Evolutionary conservation across 1,140 invertebrate species (phyloP).

Genomic region (Stegodyphus mimosarum): DNA sequence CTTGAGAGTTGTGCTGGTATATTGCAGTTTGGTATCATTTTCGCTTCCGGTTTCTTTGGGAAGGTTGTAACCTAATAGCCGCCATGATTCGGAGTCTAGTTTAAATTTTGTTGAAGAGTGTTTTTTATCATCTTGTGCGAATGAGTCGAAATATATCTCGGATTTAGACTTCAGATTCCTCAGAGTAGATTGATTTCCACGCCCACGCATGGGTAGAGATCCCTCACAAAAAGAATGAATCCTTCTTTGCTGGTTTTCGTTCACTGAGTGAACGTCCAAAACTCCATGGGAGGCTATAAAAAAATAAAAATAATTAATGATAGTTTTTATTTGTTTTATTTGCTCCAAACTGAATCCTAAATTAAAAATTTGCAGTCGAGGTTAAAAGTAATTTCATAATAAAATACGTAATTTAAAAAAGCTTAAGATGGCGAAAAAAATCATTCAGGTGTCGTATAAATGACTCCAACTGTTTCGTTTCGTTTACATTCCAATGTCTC

Average conservation of each 20-base stretch:
- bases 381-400: too few species aligned
- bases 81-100: conserved; percentile 11
- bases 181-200: not conserved
- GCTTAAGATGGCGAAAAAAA: too few species aligned
- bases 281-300: conserved; percentile 31
- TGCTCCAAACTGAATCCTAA: too few species aligned
- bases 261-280: not conserved
- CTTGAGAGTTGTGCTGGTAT: conserved; percentile 30
- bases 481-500: too few species aligned
- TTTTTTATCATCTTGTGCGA: not conserved
- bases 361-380: too few species aligned
- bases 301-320: not conserved
- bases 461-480: too few species aligned
- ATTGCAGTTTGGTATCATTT: conserved; percentile 1
- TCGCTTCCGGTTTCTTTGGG: not conserved
- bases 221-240: conserved; percentile 2
- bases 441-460: too few species aligned
- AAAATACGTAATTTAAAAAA: too few species aligned
- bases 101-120: not conserved
- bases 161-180: conserved; percentile 15
- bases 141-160: not conserved
- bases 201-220: not conserved
- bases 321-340: not conserved
- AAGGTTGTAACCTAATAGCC: not conserved
- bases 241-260: not conserved